Evolutionary conservation across 2,797 vertebrate species (phyloP).

Genomic region (Zenarchopterus dispar): DNA sequence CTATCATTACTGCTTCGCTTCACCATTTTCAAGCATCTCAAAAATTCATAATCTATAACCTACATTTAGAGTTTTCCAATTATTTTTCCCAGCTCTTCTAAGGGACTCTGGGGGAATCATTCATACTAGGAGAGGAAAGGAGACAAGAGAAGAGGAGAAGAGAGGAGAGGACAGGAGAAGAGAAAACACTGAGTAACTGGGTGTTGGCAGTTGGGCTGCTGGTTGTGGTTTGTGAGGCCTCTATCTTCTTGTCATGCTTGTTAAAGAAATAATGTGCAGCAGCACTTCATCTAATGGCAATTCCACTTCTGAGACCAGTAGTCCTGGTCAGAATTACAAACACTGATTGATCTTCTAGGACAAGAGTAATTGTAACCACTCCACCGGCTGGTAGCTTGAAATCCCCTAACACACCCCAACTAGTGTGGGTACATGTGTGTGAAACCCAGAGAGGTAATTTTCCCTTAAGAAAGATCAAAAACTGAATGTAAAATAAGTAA

Average conservation of each 20-base stretch:
- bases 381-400: constrained; percentile 29
- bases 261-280: constrained; percentile 54
- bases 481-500: constrained; percentile 6
- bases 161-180: constrained; percentile 21
- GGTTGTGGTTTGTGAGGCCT: constrained; percentile 65
- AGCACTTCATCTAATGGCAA: constrained; percentile 57
- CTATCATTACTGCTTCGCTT: constrained; percentile 35
- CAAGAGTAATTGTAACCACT: constrained; percentile 55
- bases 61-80: constrained; percentile 56
- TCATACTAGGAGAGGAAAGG: constrained; percentile 23
- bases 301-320: constrained; percentile 45
- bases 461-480: constrained; percentile 9
- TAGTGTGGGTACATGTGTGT: constrained; percentile 5
- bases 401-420: constrained; percentile 55
- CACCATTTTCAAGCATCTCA: constrained; percentile 42
- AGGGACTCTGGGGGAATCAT: constrained; percentile 31
- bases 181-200: constrained; percentile 51
- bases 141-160: background rate
- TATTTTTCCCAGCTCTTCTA: constrained; percentile 36
- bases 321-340: constrained; percentile 46
- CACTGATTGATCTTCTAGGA: constrained; percentile 51
- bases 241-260: constrained; percentile 55
- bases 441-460: constrained; percentile 4
- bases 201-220: constrained; percentile 69
- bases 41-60: constrained; percentile 57